Percentiles rank a stretch among this genome's conserved stretches.
Evolutionary conservation across 2,888 invertebrate genomes (phyloP).

Genomic region (Cantharis lateralis): DNA sequence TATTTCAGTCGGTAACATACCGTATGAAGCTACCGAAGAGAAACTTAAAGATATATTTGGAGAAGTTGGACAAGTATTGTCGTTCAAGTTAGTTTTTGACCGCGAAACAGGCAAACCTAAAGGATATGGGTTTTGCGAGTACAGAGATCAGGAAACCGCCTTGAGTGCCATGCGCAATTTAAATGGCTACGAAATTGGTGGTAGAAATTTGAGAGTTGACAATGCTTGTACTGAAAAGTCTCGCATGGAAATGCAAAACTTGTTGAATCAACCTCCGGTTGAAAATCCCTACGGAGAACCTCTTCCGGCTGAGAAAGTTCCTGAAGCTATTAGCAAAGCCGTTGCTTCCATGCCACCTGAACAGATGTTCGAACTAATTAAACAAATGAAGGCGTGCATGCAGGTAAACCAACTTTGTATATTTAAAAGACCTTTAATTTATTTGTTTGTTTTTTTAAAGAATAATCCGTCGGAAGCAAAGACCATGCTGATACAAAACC

Average conservation of each 20-base stretch:
- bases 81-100: slow-evolving; percentile 95
- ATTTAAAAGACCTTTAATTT: no score
- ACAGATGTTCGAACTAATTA: slow-evolving; percentile 99
- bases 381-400: slow-evolving; percentile 95
- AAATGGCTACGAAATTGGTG: slow-evolving; percentile 96
- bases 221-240: slow-evolving; percentile 96
- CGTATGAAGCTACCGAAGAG: slow-evolving; percentile 99
- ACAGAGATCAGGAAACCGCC: slow-evolving; percentile 97
- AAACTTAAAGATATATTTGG: slow-evolving; percentile 97
- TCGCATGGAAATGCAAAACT: slow-evolving; percentile 92
- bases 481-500: slow-evolving; percentile 96
- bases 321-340: slow-evolving; percentile 95
- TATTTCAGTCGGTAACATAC: slow-evolving; percentile 93
- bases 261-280: slow-evolving; percentile 77
- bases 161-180: slow-evolving; percentile 97
- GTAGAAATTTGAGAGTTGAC: slow-evolving; percentile 92
- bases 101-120: slow-evolving; percentile 99
- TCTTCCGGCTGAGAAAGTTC: slow-evolving; percentile 93
- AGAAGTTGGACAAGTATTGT: slow-evolving; percentile 95
- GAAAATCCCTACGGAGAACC: slow-evolving; percentile 94
- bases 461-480: slow-evolving; percentile 96
- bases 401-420: slow-evolving; percentile 62
- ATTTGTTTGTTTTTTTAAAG: slow-evolving; percentile 54
- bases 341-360: slow-evolving; percentile 98
- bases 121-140: slow-evolving; percentile 99